Base-by-base conservation (phyloP, 2,113 vertebrate genomes). In the Eudyptes chrysolophus region DNA sequence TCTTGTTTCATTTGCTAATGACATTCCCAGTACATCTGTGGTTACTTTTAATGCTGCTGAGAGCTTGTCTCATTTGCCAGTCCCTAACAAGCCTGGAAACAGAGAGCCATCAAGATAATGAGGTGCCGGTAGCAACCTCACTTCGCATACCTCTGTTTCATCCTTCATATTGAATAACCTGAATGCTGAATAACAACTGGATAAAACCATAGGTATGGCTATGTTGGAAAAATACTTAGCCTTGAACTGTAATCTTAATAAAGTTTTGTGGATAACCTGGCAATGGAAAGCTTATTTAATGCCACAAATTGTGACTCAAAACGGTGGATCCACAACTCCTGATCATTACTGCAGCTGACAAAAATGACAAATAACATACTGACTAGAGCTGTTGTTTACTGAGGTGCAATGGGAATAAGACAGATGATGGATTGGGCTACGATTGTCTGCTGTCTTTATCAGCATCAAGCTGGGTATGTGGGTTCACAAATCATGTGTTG, bases 31-130 rank as follows among this genome's bases (percentile, higher is more conserved):
- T 76, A 76, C 49, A 57, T 97, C 66, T 92, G 74, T 90, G 87
- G 90, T 94, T 94, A 51, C 81, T 87, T 93, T 82, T 76, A 92
- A 49, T 92, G 84, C 78, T 92, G 40, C 87, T 90, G 49, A 87
- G 84, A 94, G 65, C 78, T 60, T 61, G 18, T 91, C 40, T 93
- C 52, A 48, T 92, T 71, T 91, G 60, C 87, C 18, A 30, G 64
- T 82, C 30, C 38, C 52, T 94, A 87, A 72, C 74, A 78, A 69
- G 57, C 49, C 44, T 96, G 55, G 38, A 83, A 88, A 61, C 18
- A 76, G 55, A 72, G 13, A 54, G 10, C 44, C 42, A 51, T 87
- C 38, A 30, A 79, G 65, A 71, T 75, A 89, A 93, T 44, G 61
- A 92, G 44, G 26, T 87, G 77, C 65, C 2, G 2, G 77, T 95